A percentile compares a stretch with the other conserved stretches of the same genome.
Evolutionary conservation across 2,113 vertebrate species (phyloP).

Genomic region (Osmerus eperlanus): DNA sequence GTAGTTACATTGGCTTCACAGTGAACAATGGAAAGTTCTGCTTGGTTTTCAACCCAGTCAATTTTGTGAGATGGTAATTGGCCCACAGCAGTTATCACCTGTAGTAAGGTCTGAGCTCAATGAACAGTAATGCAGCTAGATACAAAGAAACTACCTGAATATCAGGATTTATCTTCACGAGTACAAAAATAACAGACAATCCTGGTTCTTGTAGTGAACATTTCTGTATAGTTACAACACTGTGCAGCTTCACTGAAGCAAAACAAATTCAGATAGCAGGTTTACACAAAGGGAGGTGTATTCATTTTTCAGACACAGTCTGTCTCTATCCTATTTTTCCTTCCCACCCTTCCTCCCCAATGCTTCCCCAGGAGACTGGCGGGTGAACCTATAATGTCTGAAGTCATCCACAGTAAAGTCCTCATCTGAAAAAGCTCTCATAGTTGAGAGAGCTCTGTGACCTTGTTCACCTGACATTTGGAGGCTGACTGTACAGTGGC

Average conservation of each 20-base stretch:
- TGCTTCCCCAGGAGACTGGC: background rate
- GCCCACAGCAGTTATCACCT: constrained; percentile 26
- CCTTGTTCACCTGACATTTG: constrained; percentile 42
- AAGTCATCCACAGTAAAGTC: constrained; percentile 4
- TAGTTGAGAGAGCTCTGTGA: constrained; percentile 18
- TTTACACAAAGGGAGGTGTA: constrained; percentile 35
- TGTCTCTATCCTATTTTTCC: constrained; percentile 34
- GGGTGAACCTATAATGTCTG: background rate
- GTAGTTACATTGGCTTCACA: constrained; percentile 32
- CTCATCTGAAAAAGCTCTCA: constrained; percentile 26
- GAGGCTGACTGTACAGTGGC: constrained; percentile 26
- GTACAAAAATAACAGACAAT: constrained; percentile 13
- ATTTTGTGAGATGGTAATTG: constrained; percentile 22
- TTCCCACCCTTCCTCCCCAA: background rate
- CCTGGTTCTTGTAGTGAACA: constrained; percentile 17
- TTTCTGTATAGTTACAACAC: background rate
- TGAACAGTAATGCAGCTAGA: constrained; percentile 17
- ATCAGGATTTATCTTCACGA: background rate
- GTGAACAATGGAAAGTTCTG: constrained; percentile 13
- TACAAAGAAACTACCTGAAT: background rate
- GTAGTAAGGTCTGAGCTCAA: constrained; percentile 16
- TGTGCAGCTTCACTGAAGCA: constrained; percentile 22
- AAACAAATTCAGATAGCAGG: constrained; percentile 42
- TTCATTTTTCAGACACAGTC: constrained; percentile 49
- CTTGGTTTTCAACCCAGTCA: constrained; percentile 35